Base-by-base conservation (phyloP, 1,140 invertebrate species). In the Anoplolepis gracilipes region DNA sequence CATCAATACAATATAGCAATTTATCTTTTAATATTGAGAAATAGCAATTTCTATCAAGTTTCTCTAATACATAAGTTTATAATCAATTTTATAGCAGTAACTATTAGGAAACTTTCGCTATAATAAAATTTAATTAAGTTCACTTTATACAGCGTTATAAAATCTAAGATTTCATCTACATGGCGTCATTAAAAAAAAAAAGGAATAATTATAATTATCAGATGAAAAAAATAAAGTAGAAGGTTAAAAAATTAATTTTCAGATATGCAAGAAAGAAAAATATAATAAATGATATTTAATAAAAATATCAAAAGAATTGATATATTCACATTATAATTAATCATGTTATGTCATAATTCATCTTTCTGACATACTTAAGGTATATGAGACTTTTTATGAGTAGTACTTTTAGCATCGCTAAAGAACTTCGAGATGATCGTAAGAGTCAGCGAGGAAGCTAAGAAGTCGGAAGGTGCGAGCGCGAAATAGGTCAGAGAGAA, bases 401-500 rank as follows among this genome's bases (percentile, higher is more conserved):
- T 30, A 69, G 28, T 82, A 73, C 55, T 73, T 73, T 61, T 53
- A 59, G 39, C 78, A 59, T 82, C 33, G 53, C 53, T 73, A 69
- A 82, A 59, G 78, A 81, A 81, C 78, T 82, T 61, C 3, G 67
- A 59, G 59, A 77, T 76, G 81, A 77, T 84, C 72, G 81, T 84
- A 84, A 84, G 72, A 77, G 59, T 84, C 72, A n/a, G 59, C 28
- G 59, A 84, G 73, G 49, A 53, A 77, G 33, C 42, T 22, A 70
- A 64, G 42, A 39, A 75, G 70, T 59, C 55, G 46, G 19, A 77
- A 11, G 42, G 55, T 84, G 10, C 72, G 42, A 77, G 59, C 70
- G 30, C 28, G 16, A 84, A 75, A 59, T 76, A 84, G 81, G 81
- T 84, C 78, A 82, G 67, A 73, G 78, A 82, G 78, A 82, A 59